phyloP scores from a whole-genome alignment of 1,140 invertebrate species.

The Drosophila parabipectinata region DNA sequence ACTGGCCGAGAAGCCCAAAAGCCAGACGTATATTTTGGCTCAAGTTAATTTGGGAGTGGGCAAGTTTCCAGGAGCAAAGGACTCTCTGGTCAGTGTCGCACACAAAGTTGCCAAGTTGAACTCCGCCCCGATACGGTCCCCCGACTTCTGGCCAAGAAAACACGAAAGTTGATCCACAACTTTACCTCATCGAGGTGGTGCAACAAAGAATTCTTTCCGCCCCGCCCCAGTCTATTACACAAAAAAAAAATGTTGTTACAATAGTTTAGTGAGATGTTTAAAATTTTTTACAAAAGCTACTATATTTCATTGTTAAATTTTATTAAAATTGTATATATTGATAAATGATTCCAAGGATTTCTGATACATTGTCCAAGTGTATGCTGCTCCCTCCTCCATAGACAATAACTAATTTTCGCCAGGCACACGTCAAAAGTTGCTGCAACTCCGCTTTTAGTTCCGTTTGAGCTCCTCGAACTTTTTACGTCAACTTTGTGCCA shows the following conservation, averaged over 20 bases:
- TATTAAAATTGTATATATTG: no score
- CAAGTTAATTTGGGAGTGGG: constrained; percentile 37
- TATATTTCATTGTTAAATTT: no score
- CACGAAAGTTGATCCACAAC: constrained; percentile 53
- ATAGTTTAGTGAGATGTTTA: not conserved
- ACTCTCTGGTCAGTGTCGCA: constrained; percentile 50
- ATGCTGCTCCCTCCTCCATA: constrained; percentile 12
- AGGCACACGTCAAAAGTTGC: constrained; percentile 43
- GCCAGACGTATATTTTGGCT: constrained; percentile 49
- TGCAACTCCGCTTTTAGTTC: constrained; percentile 3
- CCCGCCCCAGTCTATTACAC: not conserved
- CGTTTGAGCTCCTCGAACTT: constrained; percentile 12
- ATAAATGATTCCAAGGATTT: not conserved
- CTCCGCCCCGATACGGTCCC: constrained; percentile 1
- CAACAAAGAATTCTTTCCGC: constrained; percentile 18
- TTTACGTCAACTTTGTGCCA: constrained; percentile 41
- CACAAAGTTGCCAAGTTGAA: constrained; percentile 41
- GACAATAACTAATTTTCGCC: constrained; percentile 58
- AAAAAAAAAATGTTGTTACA: not conserved
- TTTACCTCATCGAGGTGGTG: constrained; percentile 21
- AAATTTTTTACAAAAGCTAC: not conserved
- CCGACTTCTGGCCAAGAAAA: constrained; percentile 31
- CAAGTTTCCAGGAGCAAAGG: not conserved
- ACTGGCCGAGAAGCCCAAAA: constrained; percentile 5
- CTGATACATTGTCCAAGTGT: not conserved